Evolutionary conservation across 2,888 invertebrate genomes (phyloP), one percentile per base, ranked within the genome.

Genomic region (Timandra comae): DNA sequence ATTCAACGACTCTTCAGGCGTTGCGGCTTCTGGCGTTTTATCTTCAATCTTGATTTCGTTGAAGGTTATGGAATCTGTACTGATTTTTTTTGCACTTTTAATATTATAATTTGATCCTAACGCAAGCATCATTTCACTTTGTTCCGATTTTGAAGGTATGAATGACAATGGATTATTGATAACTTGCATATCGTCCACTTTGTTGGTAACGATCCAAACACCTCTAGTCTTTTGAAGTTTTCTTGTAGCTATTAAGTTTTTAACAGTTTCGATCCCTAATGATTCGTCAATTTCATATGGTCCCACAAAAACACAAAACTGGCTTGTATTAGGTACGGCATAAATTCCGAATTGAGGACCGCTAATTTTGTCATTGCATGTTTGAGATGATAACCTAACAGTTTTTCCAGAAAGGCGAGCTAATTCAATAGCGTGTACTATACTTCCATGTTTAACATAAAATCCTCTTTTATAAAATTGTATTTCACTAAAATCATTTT

Each of bases 401-500:
- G 88, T 88, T 68, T 81, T 82, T 3, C 67, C 61, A 8, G 75
- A 67, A n/a, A 62, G 45, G 35, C 77, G 68, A 5, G 88, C 85
- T 24, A 87, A 77, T 39, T 72, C 65, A 19, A 87, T 79, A 16
- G 87, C 78, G 40, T 74, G 76, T 26, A 80, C 49, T 43, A 90
- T 71, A 52, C 87, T 84, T 35, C 80, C 85, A 52, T 77, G 66
- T 60, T 85, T 87, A 1, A 89, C 87, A 33, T 86, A 86, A 53
- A 87, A 88, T 1, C 86, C 79, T 51, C 71, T 80, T 25, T 69
- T 73, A 35, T 65, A 69, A 52, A 89, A 87, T 31, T 79, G 69
- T 28, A 90, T 71, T 55, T 87, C 87, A 9, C 59, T 64, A 56
- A 89, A 88, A 58, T 87, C 86, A 35, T 87, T 74, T 65, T 87